These are phyloP conservation scores for Diploptera punctata DNA, from an alignment of 2,888 invertebrate species.

Conservation along the genomic window DNA sequence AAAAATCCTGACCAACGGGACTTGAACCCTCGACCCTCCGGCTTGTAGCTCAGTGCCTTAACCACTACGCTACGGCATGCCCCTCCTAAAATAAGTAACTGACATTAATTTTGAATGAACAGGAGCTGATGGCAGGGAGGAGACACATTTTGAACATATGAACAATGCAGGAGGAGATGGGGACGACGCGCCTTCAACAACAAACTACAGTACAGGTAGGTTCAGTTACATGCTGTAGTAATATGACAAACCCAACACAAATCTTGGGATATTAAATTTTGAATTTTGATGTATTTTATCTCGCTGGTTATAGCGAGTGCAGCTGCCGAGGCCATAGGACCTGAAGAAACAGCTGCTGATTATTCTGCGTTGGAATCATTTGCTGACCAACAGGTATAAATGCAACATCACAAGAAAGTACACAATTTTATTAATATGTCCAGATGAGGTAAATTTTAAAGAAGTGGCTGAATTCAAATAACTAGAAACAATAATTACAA, in stretches of 20 bases:
- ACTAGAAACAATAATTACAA: too few species aligned
- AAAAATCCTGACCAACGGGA: too few species aligned
- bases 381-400: conserved; percentile 36
- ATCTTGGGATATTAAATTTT: neutral
- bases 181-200: conserved; percentile 37
- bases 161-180: conserved; percentile 1
- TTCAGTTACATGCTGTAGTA: neutral
- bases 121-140: conserved; percentile 40
- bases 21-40: too few species aligned
- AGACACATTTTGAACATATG: conserved; percentile 11
- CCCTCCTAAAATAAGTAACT: too few species aligned
- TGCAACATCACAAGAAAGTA: too few species aligned
- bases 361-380: conserved; percentile 44
- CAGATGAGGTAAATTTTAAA: neutral
- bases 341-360: conserved; percentile 46
- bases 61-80: too few species aligned
- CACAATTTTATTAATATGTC: neutral
- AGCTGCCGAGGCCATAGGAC: conserved; percentile 42
- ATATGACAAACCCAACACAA: neutral
- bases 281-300: neutral
- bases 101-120: conserved; percentile 9
- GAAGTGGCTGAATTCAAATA: neutral
- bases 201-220: conserved; percentile 41
- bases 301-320: conserved; percentile 35
- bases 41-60: too few species aligned